Percentiles rank a stretch among this genome's conserved stretches.
Conservation (phyloP, 1,140 invertebrate genomes). For the Euura lappo region DNA sequence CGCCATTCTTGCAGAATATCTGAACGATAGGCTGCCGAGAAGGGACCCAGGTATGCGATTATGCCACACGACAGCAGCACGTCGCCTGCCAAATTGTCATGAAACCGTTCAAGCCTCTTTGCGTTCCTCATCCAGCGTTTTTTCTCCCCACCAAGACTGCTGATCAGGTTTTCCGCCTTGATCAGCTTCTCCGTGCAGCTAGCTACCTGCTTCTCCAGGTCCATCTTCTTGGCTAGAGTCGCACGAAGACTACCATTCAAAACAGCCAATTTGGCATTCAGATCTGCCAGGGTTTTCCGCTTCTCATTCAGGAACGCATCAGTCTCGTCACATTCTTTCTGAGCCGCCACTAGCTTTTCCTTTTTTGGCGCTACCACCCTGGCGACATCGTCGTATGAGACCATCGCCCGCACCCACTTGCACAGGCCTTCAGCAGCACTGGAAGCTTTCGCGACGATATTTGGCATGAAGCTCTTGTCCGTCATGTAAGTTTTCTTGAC, state of each 20-base stretch:
- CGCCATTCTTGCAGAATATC: constrained; percentile 62
- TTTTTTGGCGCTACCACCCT: constrained; percentile 73
- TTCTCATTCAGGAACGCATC: constrained; percentile 69
- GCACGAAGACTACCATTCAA: constrained; percentile 62
- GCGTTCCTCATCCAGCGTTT: constrained; percentile 69
- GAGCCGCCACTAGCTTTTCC: constrained; percentile 65
- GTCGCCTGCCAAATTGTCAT: constrained; percentile 70
- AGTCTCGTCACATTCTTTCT: constrained; percentile 65
- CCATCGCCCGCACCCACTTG: constrained; percentile 78
- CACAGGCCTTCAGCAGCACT: constrained; percentile 75
- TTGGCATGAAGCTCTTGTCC: constrained; percentile 72
- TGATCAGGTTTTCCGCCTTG: constrained; percentile 70
- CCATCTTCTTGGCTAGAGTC: constrained; percentile 62
- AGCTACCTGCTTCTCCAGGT: constrained; percentile 56
- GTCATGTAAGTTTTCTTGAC: constrained; percentile 72
- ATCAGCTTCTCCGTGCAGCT: constrained; percentile 71
- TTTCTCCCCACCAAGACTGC: constrained; percentile 74
- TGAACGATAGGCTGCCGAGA: constrained; percentile 61
- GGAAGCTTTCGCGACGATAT: constrained; percentile 74
- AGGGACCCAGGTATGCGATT: constrained; percentile 71
- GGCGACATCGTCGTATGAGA: constrained; percentile 74
- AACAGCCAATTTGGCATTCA: constrained; percentile 67
- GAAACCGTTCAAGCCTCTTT: constrained; percentile 61
- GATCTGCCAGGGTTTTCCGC: constrained; percentile 59
- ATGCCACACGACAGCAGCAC: constrained; percentile 70